Conservation (phyloP, 2,888 invertebrate species). For the Amaurobius ferox region DNA sequence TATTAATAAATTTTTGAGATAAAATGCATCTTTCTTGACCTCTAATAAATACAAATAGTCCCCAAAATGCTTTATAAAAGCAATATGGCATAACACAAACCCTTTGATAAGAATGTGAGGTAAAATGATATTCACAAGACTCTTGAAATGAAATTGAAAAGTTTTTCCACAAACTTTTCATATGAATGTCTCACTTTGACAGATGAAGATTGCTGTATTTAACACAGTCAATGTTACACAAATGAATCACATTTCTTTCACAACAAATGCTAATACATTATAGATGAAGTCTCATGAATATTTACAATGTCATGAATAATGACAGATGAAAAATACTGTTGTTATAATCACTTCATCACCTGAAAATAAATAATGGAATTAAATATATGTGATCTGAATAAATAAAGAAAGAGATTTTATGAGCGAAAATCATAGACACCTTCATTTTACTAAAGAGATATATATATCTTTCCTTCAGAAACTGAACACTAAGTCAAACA, state of each 20-base stretch:
- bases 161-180: background rate
- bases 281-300: constrained; percentile 14
- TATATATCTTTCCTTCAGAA: too few relatives aligned
- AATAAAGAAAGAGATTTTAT: background rate
- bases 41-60: background rate
- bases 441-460: too few relatives aligned
- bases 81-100: background rate
- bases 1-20: too few relatives aligned
- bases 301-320: constrained; percentile 1
- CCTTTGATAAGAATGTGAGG: background rate
- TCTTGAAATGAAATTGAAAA: background rate
- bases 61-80: background rate
- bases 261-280: background rate
- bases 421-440: too few relatives aligned
- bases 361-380: background rate
- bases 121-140: background rate
- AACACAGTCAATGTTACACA: background rate
- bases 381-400: background rate
- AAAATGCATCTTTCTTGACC: too few relatives aligned
- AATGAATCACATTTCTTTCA: background rate
- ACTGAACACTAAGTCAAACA: too few relatives aligned
- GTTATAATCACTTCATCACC: background rate
- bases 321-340: constrained; percentile 10
- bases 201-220: background rate
- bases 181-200: too few relatives aligned